Percentiles rank a stretch among this genome's conserved stretches.
phyloP scores from a whole-genome alignment of 2,797 vertebrate genomes.

The Paedocypris micromegethes region DNA sequence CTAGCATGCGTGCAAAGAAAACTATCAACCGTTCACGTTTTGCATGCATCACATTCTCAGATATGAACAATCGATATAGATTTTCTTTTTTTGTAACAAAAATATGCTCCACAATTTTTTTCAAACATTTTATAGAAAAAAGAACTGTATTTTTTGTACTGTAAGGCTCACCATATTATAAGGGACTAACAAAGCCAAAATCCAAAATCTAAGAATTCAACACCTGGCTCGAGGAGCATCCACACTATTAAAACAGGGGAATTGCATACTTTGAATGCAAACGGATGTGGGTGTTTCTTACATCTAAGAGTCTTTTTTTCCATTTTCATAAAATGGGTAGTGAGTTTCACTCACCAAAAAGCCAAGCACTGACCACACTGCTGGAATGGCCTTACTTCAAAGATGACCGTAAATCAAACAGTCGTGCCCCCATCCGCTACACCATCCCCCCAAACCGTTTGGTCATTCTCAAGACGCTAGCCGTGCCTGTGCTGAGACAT shows the following conservation, averaged over 20 bases:
- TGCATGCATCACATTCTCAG: too few relatives aligned
- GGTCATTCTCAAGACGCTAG: conserved; percentile 42
- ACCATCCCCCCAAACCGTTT: conserved; percentile 34
- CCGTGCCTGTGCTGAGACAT: conserved; percentile 30
- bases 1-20: too few relatives aligned
- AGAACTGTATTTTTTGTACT: too few relatives aligned
- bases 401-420: conserved; percentile 71
- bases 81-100: too few relatives aligned
- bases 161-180: too few relatives aligned
- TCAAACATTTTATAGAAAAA: too few relatives aligned
- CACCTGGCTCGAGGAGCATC: conserved; percentile 44
- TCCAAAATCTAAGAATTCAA: conserved; percentile 38
- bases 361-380: conserved; percentile 52
- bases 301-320: conserved; percentile 45
- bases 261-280: conserved; percentile 47
- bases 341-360: conserved; percentile 50
- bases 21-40: too few relatives aligned
- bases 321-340: conserved; percentile 34
- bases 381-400: conserved; percentile 68
- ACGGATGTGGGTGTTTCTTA: conserved; percentile 46
- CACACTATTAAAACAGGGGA: conserved; percentile 53
- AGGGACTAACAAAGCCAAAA: conserved; percentile 21
- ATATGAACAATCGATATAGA: too few relatives aligned
- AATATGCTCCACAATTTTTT: too few relatives aligned
- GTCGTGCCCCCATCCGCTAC: conserved; percentile 47